These are phyloP conservation scores for Pantherophis guttatus DNA, from an alignment of 2,113 vertebrate genomes.

Conservation along the genomic window DNA sequence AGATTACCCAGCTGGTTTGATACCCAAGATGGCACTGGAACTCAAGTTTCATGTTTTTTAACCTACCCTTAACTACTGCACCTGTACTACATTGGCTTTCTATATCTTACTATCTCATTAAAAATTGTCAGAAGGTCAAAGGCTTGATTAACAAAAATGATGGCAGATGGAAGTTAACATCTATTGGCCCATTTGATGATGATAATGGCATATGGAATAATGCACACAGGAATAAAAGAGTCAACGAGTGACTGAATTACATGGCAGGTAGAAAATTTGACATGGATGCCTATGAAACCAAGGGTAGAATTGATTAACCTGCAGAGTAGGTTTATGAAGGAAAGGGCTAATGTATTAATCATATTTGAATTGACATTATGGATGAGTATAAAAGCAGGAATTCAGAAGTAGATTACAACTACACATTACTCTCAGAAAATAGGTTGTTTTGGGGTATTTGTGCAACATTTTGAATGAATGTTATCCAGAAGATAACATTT, in stretches of 20 bases:
- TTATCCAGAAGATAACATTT: neutral
- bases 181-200: neutral
- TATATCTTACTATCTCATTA: neutral
- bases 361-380: neutral
- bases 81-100: neutral
- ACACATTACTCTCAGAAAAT: neutral
- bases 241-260: neutral
- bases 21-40: neutral
- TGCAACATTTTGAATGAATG: neutral
- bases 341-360: neutral
- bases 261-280: neutral
- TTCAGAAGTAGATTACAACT: neutral
- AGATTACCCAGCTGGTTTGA: neutral
- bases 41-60: neutral
- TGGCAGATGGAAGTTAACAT: neutral
- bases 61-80: neutral
- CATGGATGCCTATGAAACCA: neutral
- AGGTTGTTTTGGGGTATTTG: neutral
- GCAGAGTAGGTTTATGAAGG: neutral
- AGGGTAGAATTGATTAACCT: neutral
- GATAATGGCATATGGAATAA: neutral
- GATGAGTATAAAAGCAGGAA: neutral
- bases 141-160: neutral
- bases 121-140: neutral
- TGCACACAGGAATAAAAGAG: neutral